Evolutionary conservation across 2,888 invertebrate species (phyloP).

Genomic region (Acleris literana): DNA sequence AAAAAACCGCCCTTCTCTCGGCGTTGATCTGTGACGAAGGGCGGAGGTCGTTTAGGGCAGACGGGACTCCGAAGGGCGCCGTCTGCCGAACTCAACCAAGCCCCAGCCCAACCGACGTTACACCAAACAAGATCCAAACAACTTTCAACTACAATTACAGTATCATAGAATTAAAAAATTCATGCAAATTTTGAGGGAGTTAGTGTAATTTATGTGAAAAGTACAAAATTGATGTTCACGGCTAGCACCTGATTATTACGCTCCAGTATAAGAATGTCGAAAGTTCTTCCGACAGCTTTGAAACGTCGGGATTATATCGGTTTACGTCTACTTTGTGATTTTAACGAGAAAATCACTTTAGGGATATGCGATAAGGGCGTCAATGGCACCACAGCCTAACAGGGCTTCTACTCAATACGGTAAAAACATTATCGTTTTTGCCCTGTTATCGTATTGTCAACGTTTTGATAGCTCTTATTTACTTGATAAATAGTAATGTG

Average conservation of each 20-base stretch:
- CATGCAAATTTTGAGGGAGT: neutral
- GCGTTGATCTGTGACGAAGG: conserved; percentile 56
- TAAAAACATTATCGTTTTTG: too few relatives aligned
- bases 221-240: conserved; percentile 6
- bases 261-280: conserved; percentile 2
- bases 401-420: too few relatives aligned
- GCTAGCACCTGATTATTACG: conserved; percentile 1
- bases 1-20: conserved; percentile 18
- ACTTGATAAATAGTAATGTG: too few relatives aligned
- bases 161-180: neutral
- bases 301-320: too few relatives aligned
- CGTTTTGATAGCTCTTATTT: too few relatives aligned
- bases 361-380: too few relatives aligned
- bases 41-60: conserved; percentile 49
- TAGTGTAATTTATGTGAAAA: neutral
- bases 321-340: too few relatives aligned
- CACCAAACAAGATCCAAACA: neutral
- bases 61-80: conserved; percentile 44
- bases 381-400: too few relatives aligned
- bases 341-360: too few relatives aligned
- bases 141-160: neutral
- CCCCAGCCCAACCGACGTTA: neutral
- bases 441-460: too few relatives aligned
- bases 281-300: too few relatives aligned
- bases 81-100: neutral